Percentiles rank a stretch among this genome's conserved stretches.
Evolutionary conservation across 30 jellyfish, hydroid and myxozoan species (phyloP).

Genomic region (Aurelia aurita): DNA sequence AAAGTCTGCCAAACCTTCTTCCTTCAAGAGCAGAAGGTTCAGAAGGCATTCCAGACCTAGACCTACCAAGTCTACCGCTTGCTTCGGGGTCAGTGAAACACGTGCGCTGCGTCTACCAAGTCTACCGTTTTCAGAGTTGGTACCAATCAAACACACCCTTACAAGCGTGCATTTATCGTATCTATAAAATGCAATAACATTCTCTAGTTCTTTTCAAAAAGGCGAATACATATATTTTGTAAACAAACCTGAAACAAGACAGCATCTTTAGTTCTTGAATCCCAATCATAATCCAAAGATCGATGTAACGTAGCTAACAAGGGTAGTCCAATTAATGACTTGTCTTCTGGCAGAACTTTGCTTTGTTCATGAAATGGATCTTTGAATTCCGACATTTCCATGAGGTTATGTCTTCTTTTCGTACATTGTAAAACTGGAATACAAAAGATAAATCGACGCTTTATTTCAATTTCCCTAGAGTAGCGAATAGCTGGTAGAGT

Average conservation of each 20-base stretch:
- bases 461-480: not conserved
- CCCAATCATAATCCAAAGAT: slow-evolving; percentile 79
- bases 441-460: not conserved
- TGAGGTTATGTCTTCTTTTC: slow-evolving; percentile 8
- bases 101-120: no score
- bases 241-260: slow-evolving; percentile 68
- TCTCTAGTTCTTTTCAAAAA: no score
- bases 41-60: no score
- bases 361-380: slow-evolving; percentile 49
- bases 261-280: slow-evolving; percentile 49
- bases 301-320: slow-evolving; percentile 66
- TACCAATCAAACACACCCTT: no score
- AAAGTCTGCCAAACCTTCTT: no score
- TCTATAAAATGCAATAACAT: no score
- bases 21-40: no score
- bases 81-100: no score
- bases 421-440: slow-evolving; percentile 17
- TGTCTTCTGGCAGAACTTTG: slow-evolving; percentile 88
- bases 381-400: slow-evolving; percentile 12
- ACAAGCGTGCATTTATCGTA: no score
- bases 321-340: slow-evolving; percentile 75
- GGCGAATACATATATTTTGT: no score
- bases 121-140: no score
- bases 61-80: no score
- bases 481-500: not conserved